Evolutionary conservation across 2,888 invertebrate genomes (phyloP).

Genomic region (Onchidella celtica): DNA sequence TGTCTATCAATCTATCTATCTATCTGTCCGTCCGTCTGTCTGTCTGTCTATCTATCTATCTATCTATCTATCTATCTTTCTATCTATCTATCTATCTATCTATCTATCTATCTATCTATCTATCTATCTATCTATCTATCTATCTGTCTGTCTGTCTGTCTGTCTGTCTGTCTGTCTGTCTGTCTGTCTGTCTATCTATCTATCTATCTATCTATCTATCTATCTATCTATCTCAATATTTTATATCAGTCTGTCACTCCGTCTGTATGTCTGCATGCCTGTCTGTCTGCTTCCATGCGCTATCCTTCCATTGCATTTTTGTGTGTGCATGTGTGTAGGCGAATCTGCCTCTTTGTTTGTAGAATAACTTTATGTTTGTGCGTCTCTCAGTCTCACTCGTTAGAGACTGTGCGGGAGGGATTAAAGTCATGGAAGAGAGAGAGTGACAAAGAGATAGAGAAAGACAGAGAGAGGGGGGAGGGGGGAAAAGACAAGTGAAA

Average conservation of each 20-base stretch:
- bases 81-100: neutral
- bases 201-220: neutral
- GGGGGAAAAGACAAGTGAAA: neutral
- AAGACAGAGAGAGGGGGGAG: neutral
- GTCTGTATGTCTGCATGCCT: too few species aligned
- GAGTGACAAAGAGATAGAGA: neutral
- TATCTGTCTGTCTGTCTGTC: neutral
- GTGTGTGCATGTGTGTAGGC: too few species aligned
- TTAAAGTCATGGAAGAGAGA: neutral
- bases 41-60: neutral
- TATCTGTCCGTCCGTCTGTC: neutral
- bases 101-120: neutral
- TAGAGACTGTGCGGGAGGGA: neutral
- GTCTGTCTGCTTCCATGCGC: too few species aligned
- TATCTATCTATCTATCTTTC: neutral
- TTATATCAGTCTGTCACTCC: neutral
- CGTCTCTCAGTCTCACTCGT: neutral
- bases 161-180: neutral
- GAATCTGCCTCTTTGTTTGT: too few species aligned
- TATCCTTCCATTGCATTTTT: too few species aligned
- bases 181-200: neutral
- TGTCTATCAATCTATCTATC: neutral
- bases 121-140: neutral
- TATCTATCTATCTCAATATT: neutral
- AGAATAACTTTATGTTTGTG: neutral